These are phyloP conservation scores for Lepidochitona cinerea DNA, from an alignment of 2,888 invertebrate species.

Conservation along the genomic window DNA sequence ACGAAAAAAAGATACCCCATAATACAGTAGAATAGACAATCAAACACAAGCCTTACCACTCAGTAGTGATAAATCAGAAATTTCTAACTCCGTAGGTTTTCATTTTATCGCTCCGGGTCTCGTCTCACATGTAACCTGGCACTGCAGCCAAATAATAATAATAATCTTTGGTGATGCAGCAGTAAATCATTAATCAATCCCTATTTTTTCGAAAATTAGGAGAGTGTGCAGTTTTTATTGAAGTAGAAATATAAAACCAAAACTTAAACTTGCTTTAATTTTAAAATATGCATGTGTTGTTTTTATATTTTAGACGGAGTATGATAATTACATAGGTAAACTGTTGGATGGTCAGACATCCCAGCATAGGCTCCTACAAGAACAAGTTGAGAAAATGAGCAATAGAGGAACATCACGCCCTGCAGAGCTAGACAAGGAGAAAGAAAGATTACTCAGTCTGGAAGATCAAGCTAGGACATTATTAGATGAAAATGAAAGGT, in stretches of 20 bases:
- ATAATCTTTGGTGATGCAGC: no score
- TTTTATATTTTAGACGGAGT: slow-evolving; percentile 54
- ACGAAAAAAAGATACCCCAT: no score
- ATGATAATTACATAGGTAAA: slow-evolving; percentile 65
- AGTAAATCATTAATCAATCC: no score
- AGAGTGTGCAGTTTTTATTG: no score
- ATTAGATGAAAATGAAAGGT: slow-evolving; percentile 58
- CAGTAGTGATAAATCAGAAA: no score
- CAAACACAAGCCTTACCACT: no score
- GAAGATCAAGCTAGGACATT: slow-evolving; percentile 52
- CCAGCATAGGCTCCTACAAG: slow-evolving; percentile 55
- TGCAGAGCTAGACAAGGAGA: slow-evolving; percentile 47
- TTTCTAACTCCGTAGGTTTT: no score
- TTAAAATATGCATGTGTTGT: not conserved
- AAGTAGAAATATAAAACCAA: not conserved
- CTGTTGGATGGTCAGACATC: slow-evolving; percentile 61
- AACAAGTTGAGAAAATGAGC: slow-evolving; percentile 64
- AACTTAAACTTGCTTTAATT: not conserved
- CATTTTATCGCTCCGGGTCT: no score
- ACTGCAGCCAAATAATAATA: no score
- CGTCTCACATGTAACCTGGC: no score
- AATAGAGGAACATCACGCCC: slow-evolving; percentile 54
- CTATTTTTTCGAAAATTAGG: no score
- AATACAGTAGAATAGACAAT: no score
- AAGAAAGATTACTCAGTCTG: slow-evolving; percentile 40